A percentile compares a stretch with the other conserved stretches of the same genome.
Conservation (phyloP, 2,888 invertebrate genomes). For the Scaptomyza flava region DNA sequence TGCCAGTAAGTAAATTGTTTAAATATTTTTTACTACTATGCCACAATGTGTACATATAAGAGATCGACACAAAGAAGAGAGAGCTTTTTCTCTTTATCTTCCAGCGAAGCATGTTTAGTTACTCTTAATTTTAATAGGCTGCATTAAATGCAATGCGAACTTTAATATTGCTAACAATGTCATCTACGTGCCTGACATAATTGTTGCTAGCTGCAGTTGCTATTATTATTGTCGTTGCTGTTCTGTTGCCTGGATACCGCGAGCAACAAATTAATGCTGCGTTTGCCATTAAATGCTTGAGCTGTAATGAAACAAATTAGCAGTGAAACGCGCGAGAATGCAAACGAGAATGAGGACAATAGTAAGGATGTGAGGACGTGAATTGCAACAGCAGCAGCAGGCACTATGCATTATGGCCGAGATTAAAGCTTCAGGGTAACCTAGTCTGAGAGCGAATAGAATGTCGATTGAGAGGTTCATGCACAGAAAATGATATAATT, state of each 20-base stretch:
- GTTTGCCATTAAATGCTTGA: constrained; percentile 62
- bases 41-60: background rate
- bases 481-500: background rate
- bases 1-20: background rate
- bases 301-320: constrained; percentile 71
- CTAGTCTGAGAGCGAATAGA: background rate
- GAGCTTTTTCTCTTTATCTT: background rate
- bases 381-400: background rate
- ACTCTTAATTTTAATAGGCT: background rate
- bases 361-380: background rate
- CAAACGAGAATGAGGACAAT: constrained; percentile 15
- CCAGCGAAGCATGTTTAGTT: background rate
- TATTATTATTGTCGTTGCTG: constrained; percentile 17
- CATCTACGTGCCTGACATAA: constrained; percentile 38
- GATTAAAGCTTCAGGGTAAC: background rate
- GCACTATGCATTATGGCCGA: background rate
- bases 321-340: constrained; percentile 32
- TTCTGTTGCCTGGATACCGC: constrained; percentile 34
- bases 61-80: background rate
- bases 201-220: constrained; percentile 35
- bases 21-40: background rate
- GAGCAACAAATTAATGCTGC: constrained; percentile 59
- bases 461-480: constrained; percentile 3
- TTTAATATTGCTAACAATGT: constrained; percentile 31
- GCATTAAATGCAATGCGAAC: background rate